phyloP scores from a whole-genome alignment of 2,888 invertebrate genomes.

The Junonia oenone region DNA sequence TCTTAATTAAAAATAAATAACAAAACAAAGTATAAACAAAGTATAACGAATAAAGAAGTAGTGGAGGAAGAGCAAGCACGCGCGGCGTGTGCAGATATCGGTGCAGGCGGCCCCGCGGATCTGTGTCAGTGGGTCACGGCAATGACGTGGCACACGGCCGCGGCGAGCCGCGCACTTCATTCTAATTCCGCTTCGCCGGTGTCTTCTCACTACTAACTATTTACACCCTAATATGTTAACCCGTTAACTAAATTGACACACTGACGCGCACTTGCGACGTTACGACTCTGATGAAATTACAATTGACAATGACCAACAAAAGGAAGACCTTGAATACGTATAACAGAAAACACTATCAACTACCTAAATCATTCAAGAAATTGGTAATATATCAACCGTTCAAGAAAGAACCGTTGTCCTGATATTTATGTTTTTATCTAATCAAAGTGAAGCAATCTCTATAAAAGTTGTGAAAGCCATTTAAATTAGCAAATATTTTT shows the following conservation, averaged over 20 bases:
- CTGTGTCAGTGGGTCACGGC: conserved; percentile 85
- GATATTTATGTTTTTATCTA: background rate
- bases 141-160: conserved; percentile 81
- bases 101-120: conserved; percentile 81
- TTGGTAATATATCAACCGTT: background rate
- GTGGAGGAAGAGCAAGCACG: conserved; percentile 41
- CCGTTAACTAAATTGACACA: conserved; percentile 32
- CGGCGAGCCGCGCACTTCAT: conserved; percentile 72
- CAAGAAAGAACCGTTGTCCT: background rate
- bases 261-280: conserved; percentile 3
- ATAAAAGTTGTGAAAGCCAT: background rate
- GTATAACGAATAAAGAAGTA: conserved; percentile 40
- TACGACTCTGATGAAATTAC: conserved; percentile 29
- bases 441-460: background rate
- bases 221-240: conserved; percentile 41
- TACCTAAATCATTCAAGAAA: background rate
- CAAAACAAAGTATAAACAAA: background rate
- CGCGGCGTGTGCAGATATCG: conserved; percentile 49
- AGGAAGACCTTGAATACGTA: conserved; percentile 17
- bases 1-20: background rate
- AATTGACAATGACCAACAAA: conserved; percentile 65
- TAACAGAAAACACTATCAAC: background rate
- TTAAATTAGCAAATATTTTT: background rate
- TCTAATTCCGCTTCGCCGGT: conserved; percentile 78
- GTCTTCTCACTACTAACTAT: conserved; percentile 50